Evolutionary conservation across 2,797 vertebrate species (phyloP).

Genomic region (Acridotheres tristis): DNA sequence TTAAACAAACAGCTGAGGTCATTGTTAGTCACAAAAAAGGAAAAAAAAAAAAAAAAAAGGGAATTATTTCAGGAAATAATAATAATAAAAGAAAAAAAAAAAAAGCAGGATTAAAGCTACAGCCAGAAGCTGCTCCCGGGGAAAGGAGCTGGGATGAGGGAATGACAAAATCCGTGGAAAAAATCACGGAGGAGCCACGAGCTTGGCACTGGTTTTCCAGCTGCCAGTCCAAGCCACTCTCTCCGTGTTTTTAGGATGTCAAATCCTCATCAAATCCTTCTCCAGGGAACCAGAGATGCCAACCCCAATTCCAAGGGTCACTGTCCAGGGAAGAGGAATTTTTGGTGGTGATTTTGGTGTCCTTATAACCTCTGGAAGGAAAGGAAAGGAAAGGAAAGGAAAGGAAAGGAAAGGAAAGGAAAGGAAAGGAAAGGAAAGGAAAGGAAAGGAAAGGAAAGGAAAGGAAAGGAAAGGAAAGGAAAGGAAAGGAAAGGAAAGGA

Average conservation of each 20-base stretch:
- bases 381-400: no score
- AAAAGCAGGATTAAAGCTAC: slow-evolving; percentile 30
- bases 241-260: accelerated
- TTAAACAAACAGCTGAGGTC: slow-evolving; percentile 76
- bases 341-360: background rate
- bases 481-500: no score
- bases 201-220: background rate
- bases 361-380: no score
- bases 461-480: no score
- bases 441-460: no score
- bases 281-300: background rate
- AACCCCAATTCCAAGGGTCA: background rate
- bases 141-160: slow-evolving; percentile 2
- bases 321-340: background rate
- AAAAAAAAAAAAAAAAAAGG: no score
- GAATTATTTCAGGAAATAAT: background rate
- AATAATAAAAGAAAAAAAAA: background rate
- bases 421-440: no score
- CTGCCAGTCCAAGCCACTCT: background rate
- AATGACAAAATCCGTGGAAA: background rate
- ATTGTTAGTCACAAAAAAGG: slow-evolving; percentile 29
- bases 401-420: no score
- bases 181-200: accelerated
- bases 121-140: slow-evolving; percentile 29
- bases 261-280: background rate